Evolutionary conservation across 2,113 vertebrate genomes (phyloP).

Genomic region (Spheniscus mendiculus): DNA sequence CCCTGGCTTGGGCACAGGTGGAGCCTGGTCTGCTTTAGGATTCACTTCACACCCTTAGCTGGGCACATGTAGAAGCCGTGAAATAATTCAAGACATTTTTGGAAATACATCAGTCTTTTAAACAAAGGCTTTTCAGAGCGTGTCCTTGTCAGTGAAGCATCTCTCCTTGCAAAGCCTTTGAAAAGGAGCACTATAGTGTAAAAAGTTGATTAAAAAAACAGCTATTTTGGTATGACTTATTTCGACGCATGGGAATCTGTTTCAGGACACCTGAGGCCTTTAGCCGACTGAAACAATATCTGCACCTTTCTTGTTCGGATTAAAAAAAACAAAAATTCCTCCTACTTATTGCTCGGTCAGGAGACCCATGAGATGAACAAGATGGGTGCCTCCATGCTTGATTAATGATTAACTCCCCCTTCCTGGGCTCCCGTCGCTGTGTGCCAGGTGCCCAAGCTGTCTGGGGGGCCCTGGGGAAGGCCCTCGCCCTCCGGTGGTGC

Average conservation of each 20-base stretch:
- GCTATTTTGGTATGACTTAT: neutral
- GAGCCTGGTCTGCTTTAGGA: neutral
- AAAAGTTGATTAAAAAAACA: neutral
- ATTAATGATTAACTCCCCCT: neutral
- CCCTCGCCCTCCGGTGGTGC: neutral
- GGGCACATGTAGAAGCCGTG: fast-evolving
- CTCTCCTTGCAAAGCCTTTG: neutral
- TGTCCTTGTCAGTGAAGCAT: neutral
- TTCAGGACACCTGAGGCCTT: neutral
- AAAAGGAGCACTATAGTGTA: neutral
- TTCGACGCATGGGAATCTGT: neutral
- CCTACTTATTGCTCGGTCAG: neutral
- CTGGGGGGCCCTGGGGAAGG: neutral
- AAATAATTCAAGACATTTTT: slow-evolving; percentile 4
- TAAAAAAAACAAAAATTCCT: neutral
- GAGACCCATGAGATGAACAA: fast-evolving
- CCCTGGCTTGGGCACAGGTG: neutral
- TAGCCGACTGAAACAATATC: neutral
- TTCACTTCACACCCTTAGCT: neutral
- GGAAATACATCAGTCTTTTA: neutral
- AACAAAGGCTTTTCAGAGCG: neutral
- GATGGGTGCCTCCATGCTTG: neutral
- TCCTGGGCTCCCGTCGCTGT: neutral
- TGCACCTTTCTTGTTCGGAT: neutral
- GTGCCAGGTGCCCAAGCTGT: neutral